A percentile compares a stretch with the other conserved stretches of the same genome.
Evolutionary conservation across 2,888 invertebrate genomes (phyloP).

Genomic region (Tenthredo mesomela): DNA sequence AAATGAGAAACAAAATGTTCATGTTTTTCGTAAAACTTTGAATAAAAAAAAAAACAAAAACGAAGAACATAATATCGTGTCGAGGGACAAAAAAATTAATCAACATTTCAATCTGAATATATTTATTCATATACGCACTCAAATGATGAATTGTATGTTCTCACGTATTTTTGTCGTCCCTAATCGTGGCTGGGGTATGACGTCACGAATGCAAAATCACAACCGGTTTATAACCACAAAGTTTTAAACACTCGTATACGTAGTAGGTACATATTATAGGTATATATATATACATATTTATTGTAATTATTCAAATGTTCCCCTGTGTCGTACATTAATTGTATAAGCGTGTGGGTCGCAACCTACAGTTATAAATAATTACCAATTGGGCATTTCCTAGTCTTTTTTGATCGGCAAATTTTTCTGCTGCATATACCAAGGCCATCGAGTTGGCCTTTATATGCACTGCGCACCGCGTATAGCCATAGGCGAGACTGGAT

Average conservation of each 20-base stretch:
- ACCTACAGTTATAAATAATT: conserved; percentile 30
- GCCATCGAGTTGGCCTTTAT: neutral
- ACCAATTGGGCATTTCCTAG: conserved; percentile 1
- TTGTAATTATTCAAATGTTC: neutral
- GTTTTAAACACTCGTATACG: neutral
- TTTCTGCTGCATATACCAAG: conserved; percentile 25
- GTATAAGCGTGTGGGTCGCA: neutral
- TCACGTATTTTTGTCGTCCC: conserved; percentile 63
- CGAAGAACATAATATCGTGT: neutral
- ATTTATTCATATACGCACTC: neutral
- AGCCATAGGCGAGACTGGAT: neutral
- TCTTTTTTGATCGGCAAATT: neutral
- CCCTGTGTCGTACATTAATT: neutral
- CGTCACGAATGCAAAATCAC: conserved; percentile 74
- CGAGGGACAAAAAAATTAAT: neutral
- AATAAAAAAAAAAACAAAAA: neutral
- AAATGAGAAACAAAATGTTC: neutral
- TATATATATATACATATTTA: neutral
- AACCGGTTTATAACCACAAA: conserved; percentile 70
- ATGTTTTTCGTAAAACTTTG: neutral
- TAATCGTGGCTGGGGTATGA: conserved; percentile 71
- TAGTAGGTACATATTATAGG: neutral
- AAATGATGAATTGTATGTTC: conserved; percentile 50
- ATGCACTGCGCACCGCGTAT: neutral
- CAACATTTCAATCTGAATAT: neutral